Percentiles rank a stretch among this genome's conserved stretches.
phyloP scores from a whole-genome alignment of 92 coral and sea anemone genomes.

The Parazoanthus darwini region DNA sequence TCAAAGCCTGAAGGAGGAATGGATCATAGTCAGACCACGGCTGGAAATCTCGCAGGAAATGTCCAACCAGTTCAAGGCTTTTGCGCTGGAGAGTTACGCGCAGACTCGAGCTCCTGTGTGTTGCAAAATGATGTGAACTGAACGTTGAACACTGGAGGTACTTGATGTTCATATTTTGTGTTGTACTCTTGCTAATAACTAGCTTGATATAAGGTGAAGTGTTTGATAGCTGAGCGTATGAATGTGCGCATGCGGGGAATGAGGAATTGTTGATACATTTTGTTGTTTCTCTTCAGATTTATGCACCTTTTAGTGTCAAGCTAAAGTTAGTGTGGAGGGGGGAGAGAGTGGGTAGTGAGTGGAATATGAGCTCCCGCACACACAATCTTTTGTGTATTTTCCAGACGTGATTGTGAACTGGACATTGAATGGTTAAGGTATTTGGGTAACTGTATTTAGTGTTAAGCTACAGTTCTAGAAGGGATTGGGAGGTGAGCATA shows the following conservation, averaged over 20 bases:
- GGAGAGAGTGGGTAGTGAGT: background rate
- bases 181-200: background rate
- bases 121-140: slow-evolving; percentile 37
- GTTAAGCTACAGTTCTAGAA: no score
- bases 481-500: no score
- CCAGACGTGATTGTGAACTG: no score
- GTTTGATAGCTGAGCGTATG: background rate
- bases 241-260: background rate
- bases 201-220: background rate
- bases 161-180: background rate
- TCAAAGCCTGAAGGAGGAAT: slow-evolving; percentile 34
- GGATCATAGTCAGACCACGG: slow-evolving; percentile 34
- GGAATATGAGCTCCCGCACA: no score
- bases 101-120: slow-evolving; percentile 13
- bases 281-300: background rate
- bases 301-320: background rate
- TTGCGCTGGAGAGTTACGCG: slow-evolving; percentile 33
- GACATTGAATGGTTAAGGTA: no score
- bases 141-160: slow-evolving; percentile 8
- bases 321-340: background rate
- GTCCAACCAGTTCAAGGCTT: slow-evolving; percentile 10
- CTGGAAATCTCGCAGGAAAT: slow-evolving; percentile 42
- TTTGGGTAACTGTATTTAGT: no score
- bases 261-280: background rate
- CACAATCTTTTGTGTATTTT: no score